phyloP scores from a whole-genome alignment of 2,797 vertebrate genomes.

The Streptopelia turtur region DNA sequence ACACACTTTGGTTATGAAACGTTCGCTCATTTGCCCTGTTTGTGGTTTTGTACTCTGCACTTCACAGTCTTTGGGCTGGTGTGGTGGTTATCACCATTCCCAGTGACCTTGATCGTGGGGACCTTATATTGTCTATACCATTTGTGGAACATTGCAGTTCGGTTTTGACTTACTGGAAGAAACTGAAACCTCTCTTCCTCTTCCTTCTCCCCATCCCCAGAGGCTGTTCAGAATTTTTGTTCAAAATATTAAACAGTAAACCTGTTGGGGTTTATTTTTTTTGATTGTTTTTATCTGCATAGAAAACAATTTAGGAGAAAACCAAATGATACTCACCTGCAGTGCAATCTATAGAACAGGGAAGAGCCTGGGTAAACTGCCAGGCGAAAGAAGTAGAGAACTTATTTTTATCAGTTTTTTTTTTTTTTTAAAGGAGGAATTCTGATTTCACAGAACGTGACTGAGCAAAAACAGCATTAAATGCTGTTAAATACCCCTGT shows the following conservation, averaged over 20 bases:
- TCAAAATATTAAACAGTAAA: slow-evolving; percentile 8
- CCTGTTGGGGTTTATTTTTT: background rate
- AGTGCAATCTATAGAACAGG: background rate
- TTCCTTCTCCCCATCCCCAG: slow-evolving; percentile 35
- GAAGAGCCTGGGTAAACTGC: background rate
- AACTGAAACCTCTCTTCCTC: slow-evolving; percentile 39
- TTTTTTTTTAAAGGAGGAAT: background rate
- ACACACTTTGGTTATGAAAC: background rate
- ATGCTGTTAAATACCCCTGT: background rate
- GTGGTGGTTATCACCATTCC: background rate
- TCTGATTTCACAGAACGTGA: background rate
- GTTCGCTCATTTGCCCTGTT: slow-evolving; percentile 13
- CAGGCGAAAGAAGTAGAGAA: background rate
- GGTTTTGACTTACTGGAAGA: slow-evolving; percentile 29
- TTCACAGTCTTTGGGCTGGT: background rate
- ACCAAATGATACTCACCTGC: background rate
- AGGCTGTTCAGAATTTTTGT: slow-evolving; percentile 5
- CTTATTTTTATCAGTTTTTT: background rate
- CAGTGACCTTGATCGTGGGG: background rate
- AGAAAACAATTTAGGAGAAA: background rate
- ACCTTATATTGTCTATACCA: background rate
- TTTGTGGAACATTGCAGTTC: background rate
- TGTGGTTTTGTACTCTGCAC: background rate
- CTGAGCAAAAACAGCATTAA: background rate
- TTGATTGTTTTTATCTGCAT: background rate